A percentile compares a stretch with the other conserved stretches of the same genome.
Conservation (phyloP, 2,797 vertebrate genomes). For the Loris lydekkerianus region DNA sequence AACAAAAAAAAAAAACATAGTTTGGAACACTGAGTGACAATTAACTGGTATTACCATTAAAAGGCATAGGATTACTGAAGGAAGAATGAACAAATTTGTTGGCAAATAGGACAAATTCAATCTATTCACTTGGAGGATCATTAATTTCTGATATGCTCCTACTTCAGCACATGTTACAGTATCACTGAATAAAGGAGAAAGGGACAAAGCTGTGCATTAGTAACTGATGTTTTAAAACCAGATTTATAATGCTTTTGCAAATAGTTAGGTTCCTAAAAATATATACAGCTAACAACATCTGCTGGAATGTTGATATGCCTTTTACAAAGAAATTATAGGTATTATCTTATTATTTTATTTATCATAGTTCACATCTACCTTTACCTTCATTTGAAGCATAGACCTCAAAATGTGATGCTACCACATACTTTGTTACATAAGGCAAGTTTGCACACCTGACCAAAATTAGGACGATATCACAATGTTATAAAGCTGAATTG, state of each 20-base stretch:
- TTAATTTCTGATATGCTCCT: conserved; percentile 81
- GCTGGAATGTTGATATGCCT: conserved; percentile 44
- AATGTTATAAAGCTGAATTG: background rate
- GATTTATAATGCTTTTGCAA: conserved; percentile 68
- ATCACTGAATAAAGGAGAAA: conserved; percentile 75
- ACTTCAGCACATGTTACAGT: conserved; percentile 62
- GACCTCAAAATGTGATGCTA: background rate
- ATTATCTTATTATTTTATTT: background rate
- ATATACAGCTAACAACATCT: conserved; percentile 53
- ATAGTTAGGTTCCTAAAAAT: conserved; percentile 62
- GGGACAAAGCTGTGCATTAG: conserved; percentile 65
- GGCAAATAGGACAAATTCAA: conserved; percentile 66
- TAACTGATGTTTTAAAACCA: conserved; percentile 63
- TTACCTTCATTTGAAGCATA: background rate
- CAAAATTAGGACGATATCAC: background rate
- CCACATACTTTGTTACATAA: background rate
- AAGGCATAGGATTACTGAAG: conserved; percentile 17
- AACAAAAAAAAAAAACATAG: background rate
- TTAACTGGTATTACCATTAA: conserved; percentile 17
- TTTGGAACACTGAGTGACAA: background rate
- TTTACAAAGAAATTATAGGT: conserved; percentile 48
- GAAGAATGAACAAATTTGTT: conserved; percentile 66
- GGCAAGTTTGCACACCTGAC: background rate
- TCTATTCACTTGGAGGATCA: conserved; percentile 72
- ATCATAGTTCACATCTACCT: background rate